phyloP scores from a whole-genome alignment of 2,888 invertebrate species.

The Phaonia tiefii region DNA sequence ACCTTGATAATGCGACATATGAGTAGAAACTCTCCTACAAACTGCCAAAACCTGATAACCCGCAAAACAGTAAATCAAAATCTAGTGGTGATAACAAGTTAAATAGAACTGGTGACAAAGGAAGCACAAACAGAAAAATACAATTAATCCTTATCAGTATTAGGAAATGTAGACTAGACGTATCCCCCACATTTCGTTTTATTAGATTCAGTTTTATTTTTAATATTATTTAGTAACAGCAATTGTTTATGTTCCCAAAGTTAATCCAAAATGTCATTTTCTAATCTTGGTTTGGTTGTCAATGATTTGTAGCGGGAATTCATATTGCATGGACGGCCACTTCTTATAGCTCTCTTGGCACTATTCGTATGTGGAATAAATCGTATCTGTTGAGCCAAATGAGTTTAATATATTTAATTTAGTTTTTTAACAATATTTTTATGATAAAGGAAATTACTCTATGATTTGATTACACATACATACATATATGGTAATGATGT shows the following conservation, averaged over 20 bases:
- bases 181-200: conserved; percentile 18
- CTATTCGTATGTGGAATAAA: neutral
- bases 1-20: conserved; percentile 36
- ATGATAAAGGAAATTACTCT: conserved; percentile 72
- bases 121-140: neutral
- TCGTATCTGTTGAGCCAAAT: neutral
- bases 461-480: conserved; percentile 75
- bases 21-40: conserved; percentile 6
- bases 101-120: conserved; percentile 6
- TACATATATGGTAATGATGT: too few species aligned
- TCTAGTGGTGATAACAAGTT: conserved; percentile 50
- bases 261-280: neutral
- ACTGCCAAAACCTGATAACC: conserved; percentile 54
- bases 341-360: neutral
- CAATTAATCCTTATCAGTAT: conserved; percentile 11
- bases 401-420: conserved; percentile 49
- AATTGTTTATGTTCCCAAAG: conserved; percentile 22
- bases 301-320: neutral
- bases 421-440: conserved; percentile 24
- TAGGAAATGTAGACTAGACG: neutral
- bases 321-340: too few species aligned
- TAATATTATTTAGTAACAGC: conserved; percentile 24
- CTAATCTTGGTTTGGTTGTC: neutral
- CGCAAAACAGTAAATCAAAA: conserved; percentile 34
- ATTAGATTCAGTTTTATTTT: neutral